Evolutionary conservation across 2,113 vertebrate species (phyloP), one percentile per base, ranked within the genome.

Genomic region (Coreoperca whiteheadi): DNA sequence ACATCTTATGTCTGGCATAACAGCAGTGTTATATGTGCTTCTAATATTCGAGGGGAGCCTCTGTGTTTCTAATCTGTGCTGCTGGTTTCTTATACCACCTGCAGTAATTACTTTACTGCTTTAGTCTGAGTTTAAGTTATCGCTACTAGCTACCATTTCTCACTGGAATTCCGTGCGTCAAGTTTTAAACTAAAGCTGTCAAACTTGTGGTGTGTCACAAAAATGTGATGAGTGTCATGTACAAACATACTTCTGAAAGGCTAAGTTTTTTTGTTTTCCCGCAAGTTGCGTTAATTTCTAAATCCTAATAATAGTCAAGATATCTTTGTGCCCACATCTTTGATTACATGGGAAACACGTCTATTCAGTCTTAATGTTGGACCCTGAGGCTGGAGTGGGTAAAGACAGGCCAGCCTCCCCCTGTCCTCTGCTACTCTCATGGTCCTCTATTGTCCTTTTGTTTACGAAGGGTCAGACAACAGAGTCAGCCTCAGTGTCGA

Each of bases 381-480:
- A 77, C 8, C 30, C 32, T 57, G 56, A 56, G 61, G 69, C 41
- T 80, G 15, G 4, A 71, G 64, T 34, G n/a, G 23, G 32, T 77
- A 11, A 75, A 16, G 28, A 67, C 66, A 51, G 43, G 30, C 50
- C 53, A 60, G 75, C 50, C 64, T 68, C 61, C 32, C n/a, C 77
- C 64, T 72, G 61, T 70, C 48, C 74, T 78, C 51, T 56, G 67
- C 41, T 23, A 7, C 67, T 59, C 82, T 77, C 73, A 32, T 56
- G 57, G 74, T 65, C 39, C 9, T 73, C 81, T 71, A 59, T 88
- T 76, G 90, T 78, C 65, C 81, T 77, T 84, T 83, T 90, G 87
- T 91, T 79, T 54, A 64, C 2, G 21, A 34, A 69, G 37, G 72
- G 51, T 85, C 61, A 77, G 86, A 87, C 68, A 84, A 75, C 82